A percentile compares a stretch with the other conserved stretches of the same genome.
phyloP scores from a whole-genome alignment of 2,113 vertebrate species.

The Gymnobelideus leadbeateri region DNA sequence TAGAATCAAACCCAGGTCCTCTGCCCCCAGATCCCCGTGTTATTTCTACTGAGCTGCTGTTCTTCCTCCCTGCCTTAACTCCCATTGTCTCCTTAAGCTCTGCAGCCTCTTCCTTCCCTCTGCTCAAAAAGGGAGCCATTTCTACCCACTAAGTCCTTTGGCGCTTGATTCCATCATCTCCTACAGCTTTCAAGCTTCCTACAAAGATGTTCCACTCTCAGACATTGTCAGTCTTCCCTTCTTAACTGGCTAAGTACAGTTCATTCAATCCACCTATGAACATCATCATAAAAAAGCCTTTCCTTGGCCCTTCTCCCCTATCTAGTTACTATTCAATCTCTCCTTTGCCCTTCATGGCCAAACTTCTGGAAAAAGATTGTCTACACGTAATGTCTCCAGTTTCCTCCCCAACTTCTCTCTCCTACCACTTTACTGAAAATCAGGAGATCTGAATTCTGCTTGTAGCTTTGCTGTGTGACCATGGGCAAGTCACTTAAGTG shows the following conservation, averaged over 20 bases:
- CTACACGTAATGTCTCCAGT: not conserved
- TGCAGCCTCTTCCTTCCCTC: not conserved
- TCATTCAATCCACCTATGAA: not conserved
- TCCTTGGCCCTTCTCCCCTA: not conserved
- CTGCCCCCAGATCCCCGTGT: not conserved
- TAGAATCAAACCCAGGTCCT: not conserved
- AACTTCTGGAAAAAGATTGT: not conserved
- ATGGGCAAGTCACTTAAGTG: not conserved
- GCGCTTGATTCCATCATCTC: not conserved
- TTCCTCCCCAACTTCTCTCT: not conserved
- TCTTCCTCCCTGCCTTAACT: not conserved
- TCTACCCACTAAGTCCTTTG: not conserved
- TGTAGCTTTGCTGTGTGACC: not conserved
- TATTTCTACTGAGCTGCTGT: not conserved
- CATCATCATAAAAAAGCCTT: not conserved
- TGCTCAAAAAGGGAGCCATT: not conserved
- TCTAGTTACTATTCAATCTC: not conserved
- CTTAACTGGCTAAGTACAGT: not conserved
- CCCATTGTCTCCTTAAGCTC: not conserved
- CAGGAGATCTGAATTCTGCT: not conserved
- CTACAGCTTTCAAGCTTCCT: not conserved
- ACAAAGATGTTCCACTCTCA: not conserved
- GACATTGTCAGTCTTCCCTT: not conserved
- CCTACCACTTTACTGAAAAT: not conserved
- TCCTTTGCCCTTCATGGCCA: not conserved